These are phyloP conservation scores for Aphrocallistes beatrix DNA, from an alignment of 37 sponge, comb jelly and placozoan genomes.

Conservation along the genomic window DNA sequence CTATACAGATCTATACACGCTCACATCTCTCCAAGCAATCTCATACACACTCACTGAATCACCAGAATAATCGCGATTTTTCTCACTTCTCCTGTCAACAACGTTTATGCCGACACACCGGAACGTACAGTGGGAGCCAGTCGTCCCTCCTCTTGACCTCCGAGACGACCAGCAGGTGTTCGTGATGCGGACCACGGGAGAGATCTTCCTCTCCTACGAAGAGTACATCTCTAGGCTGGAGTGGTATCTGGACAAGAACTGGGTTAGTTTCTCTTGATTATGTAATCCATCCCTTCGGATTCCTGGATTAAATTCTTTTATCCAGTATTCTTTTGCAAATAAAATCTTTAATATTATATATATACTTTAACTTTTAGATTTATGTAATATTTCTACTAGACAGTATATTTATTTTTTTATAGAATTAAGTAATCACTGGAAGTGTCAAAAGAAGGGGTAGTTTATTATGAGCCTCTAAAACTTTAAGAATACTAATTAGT, in stretches of 20 bases:
- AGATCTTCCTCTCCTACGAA: not conserved
- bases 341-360: too few relatives aligned
- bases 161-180: not conserved
- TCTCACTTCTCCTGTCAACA: not conserved
- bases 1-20: not conserved
- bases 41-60: not conserved
- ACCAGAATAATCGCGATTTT: not conserved
- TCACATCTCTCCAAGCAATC: not conserved
- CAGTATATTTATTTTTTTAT: too few relatives aligned
- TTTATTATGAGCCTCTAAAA: too few relatives aligned
- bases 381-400: too few relatives aligned
- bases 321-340: too few relatives aligned
- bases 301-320: too few relatives aligned
- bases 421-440: too few relatives aligned
- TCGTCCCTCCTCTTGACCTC: not conserved
- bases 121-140: not conserved
- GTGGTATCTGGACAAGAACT: conserved; percentile 3
- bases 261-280: not conserved
- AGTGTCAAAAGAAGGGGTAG: too few relatives aligned
- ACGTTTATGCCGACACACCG: conserved; percentile 12
- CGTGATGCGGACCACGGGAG: not conserved
- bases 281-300: too few relatives aligned
- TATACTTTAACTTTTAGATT: too few relatives aligned
- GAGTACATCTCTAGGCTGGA: conserved; percentile 5
- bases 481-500: too few relatives aligned